Evolutionary conservation across 2,888 invertebrate species (phyloP), one percentile per base, ranked within the genome.

Genomic region (Eulithis testata): DNA sequence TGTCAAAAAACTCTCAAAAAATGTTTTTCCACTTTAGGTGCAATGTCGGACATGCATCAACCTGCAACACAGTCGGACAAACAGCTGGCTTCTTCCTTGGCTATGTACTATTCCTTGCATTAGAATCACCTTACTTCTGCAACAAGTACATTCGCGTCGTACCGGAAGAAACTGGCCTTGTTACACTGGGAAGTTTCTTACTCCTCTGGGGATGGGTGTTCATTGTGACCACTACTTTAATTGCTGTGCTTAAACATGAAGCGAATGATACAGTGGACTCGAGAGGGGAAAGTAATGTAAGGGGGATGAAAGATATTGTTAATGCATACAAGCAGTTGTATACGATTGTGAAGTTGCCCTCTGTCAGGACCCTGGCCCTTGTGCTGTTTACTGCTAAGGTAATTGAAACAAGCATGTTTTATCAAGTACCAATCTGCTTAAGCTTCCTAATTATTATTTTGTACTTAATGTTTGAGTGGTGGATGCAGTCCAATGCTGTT

Each of bases 41-140:
- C 77, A 99, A 99, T 91, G 98, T 99, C 4, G 98, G 98, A 2
- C 98, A 99, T 93, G 99, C 99, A 0, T 99, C 99, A 2, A 99
- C 99, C 0, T 99, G 99, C 84, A 99, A 99, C 84, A 97, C 98
- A 76, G 98, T 99, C 0, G 99, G 99, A 3, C 99, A 99, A 93
- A 99, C 99, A 0, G 97, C 98, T 45, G 99, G 99, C 0, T 99
- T 97, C 87, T 99, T 99, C 83, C 93, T 99, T 2, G 99, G 99
- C 68, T 99, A 99, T 89, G 98, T 99, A 0, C 94, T 99, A 11
- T 99, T 99, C 86, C 95, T 99, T 85, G 98, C 99, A 0, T 89
- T 99, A 62, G 99, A 99, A 89, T 99, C 99, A 0, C 94, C 97
- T 37, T 97, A 97, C 77, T 99, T 99, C 90, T 99, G 99, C 86